A percentile compares a stretch with the other conserved stretches of the same genome.
Conservation (phyloP, 2,113 vertebrate genomes). For the Myiopsitta monachus region DNA sequence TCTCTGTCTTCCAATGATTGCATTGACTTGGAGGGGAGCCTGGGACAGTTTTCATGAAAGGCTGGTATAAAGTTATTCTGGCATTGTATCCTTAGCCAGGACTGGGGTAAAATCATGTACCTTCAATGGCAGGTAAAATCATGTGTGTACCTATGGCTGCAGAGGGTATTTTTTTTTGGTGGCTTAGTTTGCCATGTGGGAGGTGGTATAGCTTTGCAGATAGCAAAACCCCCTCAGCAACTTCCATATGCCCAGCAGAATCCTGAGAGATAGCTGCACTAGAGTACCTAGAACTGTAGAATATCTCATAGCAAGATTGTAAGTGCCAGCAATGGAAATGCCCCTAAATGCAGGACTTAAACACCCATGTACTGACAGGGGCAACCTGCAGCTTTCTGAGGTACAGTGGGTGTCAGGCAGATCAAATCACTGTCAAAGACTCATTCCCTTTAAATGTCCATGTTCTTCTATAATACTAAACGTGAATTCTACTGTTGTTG, state of each 20-base stretch:
- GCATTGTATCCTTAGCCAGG: not conserved
- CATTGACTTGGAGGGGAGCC: not conserved
- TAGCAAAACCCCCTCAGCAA: not conserved
- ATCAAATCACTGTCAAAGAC: not conserved
- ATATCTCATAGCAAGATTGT: not conserved
- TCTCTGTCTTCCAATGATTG: not conserved
- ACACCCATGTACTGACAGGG: not conserved
- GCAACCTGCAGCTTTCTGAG: not conserved
- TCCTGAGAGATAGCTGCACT: not conserved
- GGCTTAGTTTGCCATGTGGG: not conserved
- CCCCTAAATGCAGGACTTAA: not conserved
- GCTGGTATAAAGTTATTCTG: not conserved
- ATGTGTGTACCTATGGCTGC: not conserved
- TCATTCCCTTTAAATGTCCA: not conserved
- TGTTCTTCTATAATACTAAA: not conserved
- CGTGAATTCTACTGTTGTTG: not conserved
- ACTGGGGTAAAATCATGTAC: rapidly evolving
- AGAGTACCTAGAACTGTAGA: not conserved
- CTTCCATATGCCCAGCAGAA: not conserved
- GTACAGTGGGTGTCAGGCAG: not conserved
- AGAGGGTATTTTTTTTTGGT: not conserved
- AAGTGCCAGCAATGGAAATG: not conserved
- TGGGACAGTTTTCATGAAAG: not conserved
- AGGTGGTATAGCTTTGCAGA: not conserved
- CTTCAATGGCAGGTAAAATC: not conserved